Base-by-base conservation (phyloP, 2,888 invertebrate genomes). In the Melieria crassipennis region DNA sequence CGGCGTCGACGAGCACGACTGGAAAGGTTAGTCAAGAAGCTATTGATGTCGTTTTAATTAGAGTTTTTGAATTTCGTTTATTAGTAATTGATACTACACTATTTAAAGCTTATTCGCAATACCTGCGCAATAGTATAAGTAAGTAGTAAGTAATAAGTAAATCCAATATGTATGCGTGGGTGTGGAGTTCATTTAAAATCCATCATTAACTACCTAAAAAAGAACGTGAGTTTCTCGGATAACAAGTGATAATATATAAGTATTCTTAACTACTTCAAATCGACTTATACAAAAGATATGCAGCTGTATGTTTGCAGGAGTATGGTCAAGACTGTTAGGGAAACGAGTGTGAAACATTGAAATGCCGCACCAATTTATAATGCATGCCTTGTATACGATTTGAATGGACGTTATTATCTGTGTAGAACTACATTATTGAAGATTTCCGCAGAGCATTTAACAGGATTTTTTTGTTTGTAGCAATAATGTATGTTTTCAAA, bases 1-100 rank as follows among this genome's bases (percentile, higher is more conserved):
- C 84, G 76, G 70, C 43, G 48, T 43, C 7, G 64, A 74, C 13
- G 78, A 79, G 7, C 74, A 72, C 50, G 76, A 81, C 63, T 80
- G 77, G 76, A 80, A 79, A 73, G 75, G 80, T 80, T 71, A 76
- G 76, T 72, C 4, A 7, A 67, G 11, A 58, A 42, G 6, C 11
- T 63, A 30, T 10, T 7, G 47, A 50, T 7, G 30, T 58, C 43
- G 11, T 58, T 43, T 57, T 42, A 56, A 57, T 42, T 30, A 3
- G 42, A 58, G 43, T 58, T 58, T 58, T 43, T 58, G 42, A 7
- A 4, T 42, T 50, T 10, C 2, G 11, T 42, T 58, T 72, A 72
- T 67, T 70, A 66, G 72, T 72, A 56, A 65, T 71, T 65, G 46
- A 61, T 60, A 71, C 72, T 71, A 68, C 67, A 61, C 50, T 70